Evolutionary conservation across 2,113 vertebrate genomes (phyloP), one percentile per base, ranked within the genome.

Genomic region (Aspidoscelis tigris): DNA sequence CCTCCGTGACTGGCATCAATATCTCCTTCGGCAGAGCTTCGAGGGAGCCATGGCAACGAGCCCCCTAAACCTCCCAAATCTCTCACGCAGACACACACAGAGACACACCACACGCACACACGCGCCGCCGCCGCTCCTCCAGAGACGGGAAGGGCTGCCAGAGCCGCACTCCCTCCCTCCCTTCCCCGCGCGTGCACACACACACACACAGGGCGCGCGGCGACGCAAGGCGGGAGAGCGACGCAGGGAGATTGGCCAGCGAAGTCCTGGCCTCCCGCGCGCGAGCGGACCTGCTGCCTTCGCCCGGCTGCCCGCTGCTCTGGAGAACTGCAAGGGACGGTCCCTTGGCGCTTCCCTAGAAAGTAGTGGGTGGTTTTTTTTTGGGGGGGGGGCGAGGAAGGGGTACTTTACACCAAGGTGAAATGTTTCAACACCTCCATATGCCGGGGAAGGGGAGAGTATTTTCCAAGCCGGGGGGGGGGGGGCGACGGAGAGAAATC

Each of bases 11-110:
- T 92, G 89, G 95, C 94, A 93, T 95, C 90, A 83, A 88, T 88
- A 93, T 92, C 92, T 93, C 93, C 91, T 85, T 26, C 70, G 66
- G 88, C 91, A 78, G 80, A 11, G 93, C 93, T 92, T 92, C 90
- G 81, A 85, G 92, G 93, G 83, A 93, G 88, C 89, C 95, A 96
- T 96, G 92, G 95, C 92, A 96, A 95, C 95, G 88, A 83, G 66
- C 76, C 90, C 58, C 89, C 89, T 7, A n/a, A 33, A 33, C 83
- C 89, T 78, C 84, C 85, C 91, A 86, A 10, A 68, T 53, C 83
- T 58, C 68, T 55, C 33, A 6, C 41, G 24, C n/a, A 33, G 3
- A 8, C 14, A 26, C 24, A 70, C 73, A 76, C 50, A 21, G 50
- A 55, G 44, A n/a, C 71, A 11, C 69, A 33, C 33, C 50, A 24